A percentile compares a stretch with the other conserved stretches of the same genome.
phyloP scores from a whole-genome alignment of 2,113 vertebrate genomes.

The Mobula hypostoma region DNA sequence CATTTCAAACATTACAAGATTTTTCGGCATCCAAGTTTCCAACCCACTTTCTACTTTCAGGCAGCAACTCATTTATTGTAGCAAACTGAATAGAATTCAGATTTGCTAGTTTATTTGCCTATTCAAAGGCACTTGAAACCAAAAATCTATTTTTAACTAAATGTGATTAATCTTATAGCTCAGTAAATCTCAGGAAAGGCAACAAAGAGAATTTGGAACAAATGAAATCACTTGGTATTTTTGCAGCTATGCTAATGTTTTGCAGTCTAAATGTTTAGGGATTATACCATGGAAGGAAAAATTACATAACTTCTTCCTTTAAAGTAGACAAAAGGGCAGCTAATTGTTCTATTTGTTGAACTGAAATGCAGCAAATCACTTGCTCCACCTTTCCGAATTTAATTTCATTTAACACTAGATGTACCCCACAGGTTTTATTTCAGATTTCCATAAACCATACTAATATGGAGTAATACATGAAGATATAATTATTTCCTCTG shows the following conservation, averaged over 20 bases:
- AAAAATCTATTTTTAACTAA: not conserved
- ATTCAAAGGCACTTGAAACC: not conserved
- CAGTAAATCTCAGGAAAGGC: not conserved
- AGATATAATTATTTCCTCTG: not conserved
- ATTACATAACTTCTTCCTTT: no score
- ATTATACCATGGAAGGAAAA: not conserved
- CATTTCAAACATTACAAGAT: not conserved
- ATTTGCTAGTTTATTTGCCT: not conserved
- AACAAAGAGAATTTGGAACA: not conserved
- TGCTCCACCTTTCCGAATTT: not conserved
- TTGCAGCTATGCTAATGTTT: not conserved
- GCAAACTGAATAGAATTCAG: not conserved
- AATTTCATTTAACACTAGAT: not conserved
- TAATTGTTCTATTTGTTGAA: not conserved
- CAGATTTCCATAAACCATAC: not conserved
- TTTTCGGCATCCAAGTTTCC: slow-evolving; percentile 9
- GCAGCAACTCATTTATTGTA: not conserved
- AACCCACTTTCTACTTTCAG: not conserved
- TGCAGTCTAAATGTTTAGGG: not conserved
- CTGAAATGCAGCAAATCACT: not conserved
- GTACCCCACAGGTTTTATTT: not conserved
- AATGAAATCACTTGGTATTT: not conserved
- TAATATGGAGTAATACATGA: not conserved
- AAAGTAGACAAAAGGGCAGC: not conserved
- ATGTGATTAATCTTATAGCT: not conserved